A percentile compares a stretch with the other conserved stretches of the same genome.
Evolutionary conservation across 35 echinoderm and acorn worm genomes (phyloP).

Genomic region (Strongylocentrotus purpuratus): DNA sequence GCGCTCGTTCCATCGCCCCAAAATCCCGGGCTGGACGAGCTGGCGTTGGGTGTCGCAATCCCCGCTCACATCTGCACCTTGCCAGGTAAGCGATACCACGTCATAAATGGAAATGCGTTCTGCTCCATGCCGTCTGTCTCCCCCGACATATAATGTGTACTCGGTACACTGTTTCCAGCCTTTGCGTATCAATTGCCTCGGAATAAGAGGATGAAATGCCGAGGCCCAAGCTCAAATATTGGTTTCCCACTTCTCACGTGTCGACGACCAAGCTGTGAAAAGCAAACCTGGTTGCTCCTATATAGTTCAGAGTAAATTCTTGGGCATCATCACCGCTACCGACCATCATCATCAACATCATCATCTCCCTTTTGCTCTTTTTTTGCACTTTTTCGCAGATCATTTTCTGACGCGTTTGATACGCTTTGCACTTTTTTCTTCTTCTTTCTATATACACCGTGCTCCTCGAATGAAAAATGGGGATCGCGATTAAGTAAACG

Average conservation of each 20-base stretch:
- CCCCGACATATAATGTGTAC: slow-evolving; percentile 31
- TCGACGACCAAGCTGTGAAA: slow-evolving; percentile 51
- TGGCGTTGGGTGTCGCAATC: slow-evolving; percentile 43
- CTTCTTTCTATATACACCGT: background rate
- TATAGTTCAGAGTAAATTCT: slow-evolving; percentile 44
- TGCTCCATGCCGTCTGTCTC: slow-evolving; percentile 47
- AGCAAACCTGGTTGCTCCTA: slow-evolving; percentile 37
- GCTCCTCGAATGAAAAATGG: background rate
- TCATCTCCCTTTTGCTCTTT: background rate
- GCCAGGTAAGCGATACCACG: background rate
- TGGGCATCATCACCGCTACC: slow-evolving; percentile 18
- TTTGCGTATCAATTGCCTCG: slow-evolving; percentile 48
- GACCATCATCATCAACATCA: background rate
- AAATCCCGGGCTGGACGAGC: slow-evolving; percentile 37
- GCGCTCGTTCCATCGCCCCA: background rate
- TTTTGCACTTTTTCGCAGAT: slow-evolving; percentile 29
- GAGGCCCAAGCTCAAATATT: slow-evolving; percentile 50
- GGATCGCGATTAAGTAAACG: slow-evolving; percentile 53
- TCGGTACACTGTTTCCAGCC: slow-evolving; percentile 41
- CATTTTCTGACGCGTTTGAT: slow-evolving; percentile 22
- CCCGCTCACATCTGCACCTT: slow-evolving; percentile 27
- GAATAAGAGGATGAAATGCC: slow-evolving; percentile 52
- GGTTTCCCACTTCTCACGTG: slow-evolving; percentile 50
- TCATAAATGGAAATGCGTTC: slow-evolving; percentile 53
- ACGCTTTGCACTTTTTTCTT: slow-evolving; percentile 37